A percentile compares a stretch with the other conserved stretches of the same genome.
Conservation (phyloP, 2,888 invertebrate genomes). For the Amblyjoppa proteus region DNA sequence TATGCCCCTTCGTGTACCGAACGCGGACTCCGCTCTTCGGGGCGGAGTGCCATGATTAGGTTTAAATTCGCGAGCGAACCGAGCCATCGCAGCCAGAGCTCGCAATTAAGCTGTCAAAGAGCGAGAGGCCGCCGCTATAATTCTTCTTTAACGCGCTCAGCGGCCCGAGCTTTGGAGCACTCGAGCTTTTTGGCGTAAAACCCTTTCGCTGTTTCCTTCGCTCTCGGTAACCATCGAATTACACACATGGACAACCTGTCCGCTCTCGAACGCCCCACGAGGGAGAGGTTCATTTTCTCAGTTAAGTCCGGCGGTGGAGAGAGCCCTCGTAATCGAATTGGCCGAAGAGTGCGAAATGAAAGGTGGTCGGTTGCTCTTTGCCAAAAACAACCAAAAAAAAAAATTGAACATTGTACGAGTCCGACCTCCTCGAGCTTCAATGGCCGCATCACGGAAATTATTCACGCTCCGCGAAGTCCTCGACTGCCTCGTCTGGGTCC, state of each 20-base stretch:
- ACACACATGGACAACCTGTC: conserved; percentile 3
- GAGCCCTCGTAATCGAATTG: background rate
- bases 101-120: conserved; percentile 43
- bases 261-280: background rate
- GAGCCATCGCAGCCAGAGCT: conserved; percentile 5
- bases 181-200: background rate
- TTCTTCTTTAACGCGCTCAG: conserved; percentile 11
- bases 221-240: background rate
- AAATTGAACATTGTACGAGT: background rate
- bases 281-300: conserved; percentile 4
- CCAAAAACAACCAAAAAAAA: background rate
- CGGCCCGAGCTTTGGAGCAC: background rate
- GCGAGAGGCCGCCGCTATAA: conserved; percentile 8
- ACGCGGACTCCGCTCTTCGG: background rate
- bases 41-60: conserved; percentile 13
- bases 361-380: background rate
- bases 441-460: background rate
- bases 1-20: background rate
- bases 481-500: conserved; percentile 1
- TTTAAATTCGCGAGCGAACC: conserved; percentile 14
- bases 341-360: background rate
- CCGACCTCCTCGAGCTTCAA: background rate
- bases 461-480: background rate
- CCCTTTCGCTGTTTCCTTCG: conserved; percentile 1
- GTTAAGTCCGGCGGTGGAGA: background rate